A percentile compares a stretch with the other conserved stretches of the same genome.
phyloP scores from a whole-genome alignment of 2,113 vertebrate genomes.

The sheep (Ovis aries) region ARS-UI_Ramb_v3.0 NC_056077.1:12555501-12556000 shows the following conservation, averaged over 20 bases:
- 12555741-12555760: neutral
- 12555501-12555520: neutral
- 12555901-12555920: neutral
- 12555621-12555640: neutral
- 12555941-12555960: neutral
- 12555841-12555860: neutral
- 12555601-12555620: neutral
- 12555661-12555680: neutral
- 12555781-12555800: neutral
- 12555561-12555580: constrained; percentile 23
- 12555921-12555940: neutral
- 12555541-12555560: constrained; percentile 14
- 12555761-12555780: neutral
- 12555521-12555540: constrained; percentile 1
- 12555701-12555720: neutral
- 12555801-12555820: neutral
- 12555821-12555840: neutral
- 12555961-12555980: neutral
- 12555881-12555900: neutral
- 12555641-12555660: neutral
- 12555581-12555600: neutral
- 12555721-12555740: constrained; percentile 7
- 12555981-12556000: neutral
- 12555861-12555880: neutral
- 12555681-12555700: constrained; percentile 13